phyloP scores from a whole-genome alignment of 2,888 invertebrate species.

The Drosophila subquinaria region DNA sequence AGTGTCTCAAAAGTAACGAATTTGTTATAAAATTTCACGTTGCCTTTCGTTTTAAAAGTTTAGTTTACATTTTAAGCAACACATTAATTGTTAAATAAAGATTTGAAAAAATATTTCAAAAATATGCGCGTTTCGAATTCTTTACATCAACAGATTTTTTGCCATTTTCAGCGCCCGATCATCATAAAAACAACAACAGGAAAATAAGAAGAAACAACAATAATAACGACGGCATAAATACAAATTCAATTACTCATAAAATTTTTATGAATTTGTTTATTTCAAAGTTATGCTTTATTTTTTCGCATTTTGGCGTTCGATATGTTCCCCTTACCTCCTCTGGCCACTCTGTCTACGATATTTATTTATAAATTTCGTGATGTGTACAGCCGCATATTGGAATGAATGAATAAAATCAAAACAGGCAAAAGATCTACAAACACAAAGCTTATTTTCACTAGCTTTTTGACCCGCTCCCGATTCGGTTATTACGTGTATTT shows the following conservation, averaged over 20 bases:
- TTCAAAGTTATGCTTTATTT: conserved; percentile 44
- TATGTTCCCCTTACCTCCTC: conserved; percentile 14
- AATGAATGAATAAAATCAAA: conserved; percentile 65
- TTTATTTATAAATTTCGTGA: conserved; percentile 63
- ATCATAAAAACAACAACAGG: conserved; percentile 19
- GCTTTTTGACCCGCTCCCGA: conserved; percentile 39
- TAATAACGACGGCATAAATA: conserved; percentile 32
- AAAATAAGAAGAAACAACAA: conserved; percentile 11
- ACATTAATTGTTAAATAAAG: conserved; percentile 61
- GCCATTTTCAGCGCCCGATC: conserved; percentile 31
- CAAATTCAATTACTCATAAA: conserved; percentile 74
- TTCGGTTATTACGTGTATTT: conserved; percentile 24
- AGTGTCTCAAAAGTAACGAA: conserved; percentile 46
- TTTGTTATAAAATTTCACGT: conserved; percentile 57
- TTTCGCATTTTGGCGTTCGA: conserved; percentile 28
- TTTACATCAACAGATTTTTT: conserved; percentile 55
- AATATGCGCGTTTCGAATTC: conserved; percentile 57
- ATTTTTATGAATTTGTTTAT: conserved; percentile 79
- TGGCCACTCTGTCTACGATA: conserved; percentile 4
- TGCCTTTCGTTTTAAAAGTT: conserved; percentile 61
- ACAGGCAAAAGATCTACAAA: conserved; percentile 25
- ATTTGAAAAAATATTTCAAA: conserved; percentile 66
- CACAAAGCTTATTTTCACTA: conserved; percentile 17
- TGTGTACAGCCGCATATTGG: conserved; percentile 33
- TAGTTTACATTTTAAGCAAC: conserved; percentile 51